phyloP scores from a whole-genome alignment of 2,113 vertebrate genomes.

The Spermophilus dauricus region DNA sequence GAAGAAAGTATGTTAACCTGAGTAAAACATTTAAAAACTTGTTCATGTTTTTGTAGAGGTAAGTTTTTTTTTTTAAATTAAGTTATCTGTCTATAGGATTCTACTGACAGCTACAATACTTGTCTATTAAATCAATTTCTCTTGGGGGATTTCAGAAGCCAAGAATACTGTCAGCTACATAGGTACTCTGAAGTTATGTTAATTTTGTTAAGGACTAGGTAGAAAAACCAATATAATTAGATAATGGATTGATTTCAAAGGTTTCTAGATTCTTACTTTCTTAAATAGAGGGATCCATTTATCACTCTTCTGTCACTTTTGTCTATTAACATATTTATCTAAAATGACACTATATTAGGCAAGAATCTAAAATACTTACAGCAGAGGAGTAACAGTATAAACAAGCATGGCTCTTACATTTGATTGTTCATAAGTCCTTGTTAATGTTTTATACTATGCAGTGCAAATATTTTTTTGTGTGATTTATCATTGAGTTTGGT shows the following conservation, averaged over 20 bases:
- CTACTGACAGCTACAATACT: neutral
- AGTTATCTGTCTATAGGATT: neutral
- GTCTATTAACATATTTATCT: neutral
- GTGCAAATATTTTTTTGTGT: neutral
- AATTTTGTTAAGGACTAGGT: neutral
- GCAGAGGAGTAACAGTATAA: neutral
- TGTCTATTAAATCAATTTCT: slow-evolving; percentile 20
- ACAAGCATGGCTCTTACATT: neutral
- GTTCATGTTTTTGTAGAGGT: neutral
- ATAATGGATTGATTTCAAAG: neutral
- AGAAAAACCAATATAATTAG: neutral
- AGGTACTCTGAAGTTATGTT: slow-evolving; percentile 45
- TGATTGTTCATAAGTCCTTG: neutral
- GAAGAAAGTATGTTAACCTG: too few relatives aligned
- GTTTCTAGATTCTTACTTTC: neutral
- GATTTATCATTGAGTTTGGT: neutral
- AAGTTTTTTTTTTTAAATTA: neutral
- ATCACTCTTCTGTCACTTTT: neutral
- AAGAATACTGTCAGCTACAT: slow-evolving; percentile 8
- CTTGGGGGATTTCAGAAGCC: slow-evolving; percentile 20
- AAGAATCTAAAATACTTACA: neutral
- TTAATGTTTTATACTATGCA: neutral
- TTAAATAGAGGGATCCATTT: neutral
- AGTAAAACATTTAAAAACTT: too few relatives aligned
- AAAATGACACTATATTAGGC: neutral